Evolutionary conservation across 2,113 vertebrate genomes (phyloP).

Genomic region (Oceanites oceanicus): DNA sequence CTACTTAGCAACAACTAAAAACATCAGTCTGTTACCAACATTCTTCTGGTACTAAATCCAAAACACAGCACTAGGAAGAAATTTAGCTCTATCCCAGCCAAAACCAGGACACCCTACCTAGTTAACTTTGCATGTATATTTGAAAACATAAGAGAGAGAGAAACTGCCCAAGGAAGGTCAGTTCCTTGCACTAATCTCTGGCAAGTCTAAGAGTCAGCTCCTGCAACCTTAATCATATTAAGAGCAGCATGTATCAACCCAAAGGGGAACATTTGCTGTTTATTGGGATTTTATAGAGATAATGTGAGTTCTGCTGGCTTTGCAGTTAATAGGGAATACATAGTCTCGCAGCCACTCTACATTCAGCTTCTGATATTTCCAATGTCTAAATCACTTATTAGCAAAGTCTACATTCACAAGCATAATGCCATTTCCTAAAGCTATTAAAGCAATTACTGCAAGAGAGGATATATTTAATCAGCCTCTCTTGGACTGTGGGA

Average conservation of each 20-base stretch:
- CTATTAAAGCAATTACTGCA: background rate
- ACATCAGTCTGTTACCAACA: too few species aligned
- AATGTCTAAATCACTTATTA: background rate
- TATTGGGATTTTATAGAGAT: background rate
- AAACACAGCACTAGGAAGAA: too few species aligned
- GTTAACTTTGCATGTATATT: background rate
- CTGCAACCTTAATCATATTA: background rate
- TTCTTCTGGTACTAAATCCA: too few species aligned
- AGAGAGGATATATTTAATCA: background rate
- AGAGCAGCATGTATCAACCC: background rate
- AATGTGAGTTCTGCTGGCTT: background rate
- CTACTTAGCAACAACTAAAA: too few species aligned
- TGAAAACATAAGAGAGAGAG: background rate
- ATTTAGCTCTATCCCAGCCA: too few species aligned
- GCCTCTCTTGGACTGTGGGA: background rate
- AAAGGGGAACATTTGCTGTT: background rate
- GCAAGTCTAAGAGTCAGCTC: background rate
- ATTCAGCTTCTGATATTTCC: background rate
- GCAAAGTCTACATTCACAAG: background rate
- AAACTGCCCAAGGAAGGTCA: background rate
- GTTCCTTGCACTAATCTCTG: background rate
- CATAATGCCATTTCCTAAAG: background rate
- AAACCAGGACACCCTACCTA: background rate
- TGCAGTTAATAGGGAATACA: background rate
- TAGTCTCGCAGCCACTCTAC: background rate